Base-by-base conservation (phyloP, 2,797 vertebrate genomes). In the Cuculus canorus region DNA sequence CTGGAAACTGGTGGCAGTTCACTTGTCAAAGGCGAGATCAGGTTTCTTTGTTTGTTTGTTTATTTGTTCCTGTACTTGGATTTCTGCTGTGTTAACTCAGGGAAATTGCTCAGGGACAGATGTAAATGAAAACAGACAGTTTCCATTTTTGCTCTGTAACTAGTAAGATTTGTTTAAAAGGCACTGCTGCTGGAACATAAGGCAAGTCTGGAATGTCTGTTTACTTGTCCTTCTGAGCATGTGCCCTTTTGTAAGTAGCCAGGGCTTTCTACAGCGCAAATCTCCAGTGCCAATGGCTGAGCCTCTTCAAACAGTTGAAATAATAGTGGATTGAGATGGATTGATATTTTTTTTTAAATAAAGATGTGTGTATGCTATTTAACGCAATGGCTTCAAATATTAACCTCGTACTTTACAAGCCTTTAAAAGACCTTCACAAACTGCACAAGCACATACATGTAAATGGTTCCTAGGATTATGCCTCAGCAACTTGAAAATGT, bases 61-160 rank as follows among this genome's bases (percentile, higher is more conserved):
- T 97, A 92, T 96, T 97, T 96, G 66, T 96, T 97, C 95, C 96
- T 94, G 27, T 85, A 69, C 93, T 97, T 96, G 90, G 72, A 96
- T 86, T 97, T 97, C 92, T 95, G 83, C 95, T 94, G 93, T 90
- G 96, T 96, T 97, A 97, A 97, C 95, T 97, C 97, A 96, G 96
- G 97, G 97, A 98, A 98, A 98, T 94, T 97, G 97, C 97, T 97
- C 89, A 97, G 88, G 96, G 96, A 97, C 95, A 98, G 96, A 98
- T 96, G 98, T 97, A 98, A 98, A 98, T 97, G 96, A 96, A 97
- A 97, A 94, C 96, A 97, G 97, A 98, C 97, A 98, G 96, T 96
- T 98, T 97, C 93, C 96, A 96, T 96, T 97, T 97, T 98, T 98
- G 92, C 90, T 97, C 96, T 96, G 93, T 97, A 98, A 97, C 97